phyloP scores from a whole-genome alignment of 2,113 vertebrate species.

The Heptranchias perlo region DNA sequence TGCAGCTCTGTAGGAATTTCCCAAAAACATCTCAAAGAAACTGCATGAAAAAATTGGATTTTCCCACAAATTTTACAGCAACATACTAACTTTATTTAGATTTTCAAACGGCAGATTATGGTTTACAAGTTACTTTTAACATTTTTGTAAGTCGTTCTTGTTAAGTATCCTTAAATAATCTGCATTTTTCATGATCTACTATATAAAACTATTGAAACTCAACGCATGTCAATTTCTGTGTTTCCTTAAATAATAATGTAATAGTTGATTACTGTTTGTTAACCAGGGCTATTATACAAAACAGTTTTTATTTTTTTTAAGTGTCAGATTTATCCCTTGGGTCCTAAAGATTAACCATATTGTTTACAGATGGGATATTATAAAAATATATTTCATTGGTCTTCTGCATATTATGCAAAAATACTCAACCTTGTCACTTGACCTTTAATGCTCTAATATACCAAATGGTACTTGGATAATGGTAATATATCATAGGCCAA shows the following conservation, averaged over 20 bases:
- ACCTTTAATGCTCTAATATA: constrained; percentile 32
- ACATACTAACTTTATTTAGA: not conserved
- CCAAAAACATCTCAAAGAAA: not conserved
- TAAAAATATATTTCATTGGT: constrained; percentile 25
- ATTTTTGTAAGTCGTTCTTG: not conserved
- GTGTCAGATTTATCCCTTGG: not conserved
- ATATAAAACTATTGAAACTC: not conserved
- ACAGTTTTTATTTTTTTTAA: constrained; percentile 5
- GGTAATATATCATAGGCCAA: constrained; percentile 8
- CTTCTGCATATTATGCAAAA: constrained; percentile 29
- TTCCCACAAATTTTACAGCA: not conserved
- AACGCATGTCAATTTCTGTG: not conserved
- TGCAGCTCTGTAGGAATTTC: not conserved
- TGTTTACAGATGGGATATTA: constrained; percentile 6
- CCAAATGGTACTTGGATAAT: constrained; percentile 21
- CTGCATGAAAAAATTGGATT: not conserved
- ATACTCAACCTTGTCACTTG: constrained; percentile 2
- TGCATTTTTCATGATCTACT: not conserved
- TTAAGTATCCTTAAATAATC: not conserved
- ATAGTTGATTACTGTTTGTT: not conserved
- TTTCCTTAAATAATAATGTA: not conserved
- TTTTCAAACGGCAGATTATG: not conserved
- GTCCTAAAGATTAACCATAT: not conserved
- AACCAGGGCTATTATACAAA: constrained; percentile 5
- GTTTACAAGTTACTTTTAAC: not conserved